phyloP scores from a whole-genome alignment of 2,797 vertebrate genomes.

The Oceanodroma leucorhoa region DNA sequence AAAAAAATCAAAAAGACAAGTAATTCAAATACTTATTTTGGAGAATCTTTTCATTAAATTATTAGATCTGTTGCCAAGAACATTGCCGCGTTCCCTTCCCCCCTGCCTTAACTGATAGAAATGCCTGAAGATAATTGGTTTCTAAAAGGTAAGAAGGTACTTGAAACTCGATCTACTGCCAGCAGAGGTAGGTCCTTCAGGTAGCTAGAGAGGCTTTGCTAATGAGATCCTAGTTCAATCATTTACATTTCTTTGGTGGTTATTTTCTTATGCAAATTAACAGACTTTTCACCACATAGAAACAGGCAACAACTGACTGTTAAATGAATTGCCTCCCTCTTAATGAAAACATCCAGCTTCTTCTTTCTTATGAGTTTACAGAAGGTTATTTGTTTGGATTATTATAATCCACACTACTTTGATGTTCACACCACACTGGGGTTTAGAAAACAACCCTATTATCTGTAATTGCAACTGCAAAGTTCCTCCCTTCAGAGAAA shows the following conservation, averaged over 20 bases:
- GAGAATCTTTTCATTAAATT: slow-evolving; percentile 15
- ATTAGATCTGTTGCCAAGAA: slow-evolving; percentile 11
- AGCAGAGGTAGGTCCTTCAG: slow-evolving; percentile 45
- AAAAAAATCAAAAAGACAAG: neutral
- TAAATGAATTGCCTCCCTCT: slow-evolving; percentile 43
- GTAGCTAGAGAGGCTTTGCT: slow-evolving; percentile 52
- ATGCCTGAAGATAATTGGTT: slow-evolving; percentile 52
- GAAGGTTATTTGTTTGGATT: slow-evolving; percentile 66
- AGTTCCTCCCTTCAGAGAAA: slow-evolving; percentile 35
- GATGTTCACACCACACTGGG: slow-evolving; percentile 40
- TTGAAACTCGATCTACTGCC: slow-evolving; percentile 52
- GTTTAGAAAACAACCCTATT: slow-evolving; percentile 54
- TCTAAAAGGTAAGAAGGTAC: slow-evolving; percentile 58
- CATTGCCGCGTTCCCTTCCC: neutral
- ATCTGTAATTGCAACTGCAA: slow-evolving; percentile 39
- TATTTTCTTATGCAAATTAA: slow-evolving; percentile 71
- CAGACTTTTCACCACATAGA: slow-evolving; percentile 24
- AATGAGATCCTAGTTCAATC: slow-evolving; percentile 46
- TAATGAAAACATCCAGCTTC: slow-evolving; percentile 51
- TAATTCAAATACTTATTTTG: neutral
- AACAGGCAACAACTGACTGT: slow-evolving; percentile 11
- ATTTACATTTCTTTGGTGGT: slow-evolving; percentile 67
- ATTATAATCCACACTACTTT: slow-evolving; percentile 59
- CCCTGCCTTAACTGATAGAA: slow-evolving; percentile 13
- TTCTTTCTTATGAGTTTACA: slow-evolving; percentile 36